These are phyloP conservation scores for Myripristis jacobus DNA, from an alignment of 2,797 vertebrate species.

Conservation along the genomic window DNA sequence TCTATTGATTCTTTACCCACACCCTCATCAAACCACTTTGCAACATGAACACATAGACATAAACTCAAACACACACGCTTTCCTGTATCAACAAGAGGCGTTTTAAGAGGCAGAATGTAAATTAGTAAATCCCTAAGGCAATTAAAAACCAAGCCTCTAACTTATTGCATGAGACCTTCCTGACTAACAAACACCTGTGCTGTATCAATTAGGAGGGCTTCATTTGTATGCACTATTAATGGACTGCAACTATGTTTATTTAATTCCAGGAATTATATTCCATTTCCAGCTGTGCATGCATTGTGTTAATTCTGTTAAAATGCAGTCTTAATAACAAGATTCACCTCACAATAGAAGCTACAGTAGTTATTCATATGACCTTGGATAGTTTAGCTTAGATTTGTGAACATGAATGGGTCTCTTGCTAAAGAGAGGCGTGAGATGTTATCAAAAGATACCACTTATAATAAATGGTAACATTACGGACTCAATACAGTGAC, in stretches of 20 bases:
- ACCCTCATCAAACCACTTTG: slow-evolving; percentile 59
- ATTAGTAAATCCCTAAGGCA: slow-evolving; percentile 79
- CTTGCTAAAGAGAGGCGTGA: background rate
- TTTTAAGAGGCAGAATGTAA: slow-evolving; percentile 66
- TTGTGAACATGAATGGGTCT: background rate
- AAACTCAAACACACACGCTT: slow-evolving; percentile 37
- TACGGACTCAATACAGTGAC: too few species aligned
- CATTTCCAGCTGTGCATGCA: slow-evolving; percentile 55
- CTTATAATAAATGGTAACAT: too few species aligned
- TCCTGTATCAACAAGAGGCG: slow-evolving; percentile 55
- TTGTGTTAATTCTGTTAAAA: slow-evolving; percentile 13
- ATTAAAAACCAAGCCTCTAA: slow-evolving; percentile 80
- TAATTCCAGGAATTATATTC: slow-evolving; percentile 74
- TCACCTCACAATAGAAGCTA: slow-evolving; percentile 23
- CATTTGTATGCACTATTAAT: slow-evolving; percentile 78
- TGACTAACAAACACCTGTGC: slow-evolving; percentile 82
- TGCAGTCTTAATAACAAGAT: slow-evolving; percentile 9
- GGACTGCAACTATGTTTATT: slow-evolving; percentile 63
- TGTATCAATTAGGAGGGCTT: slow-evolving; percentile 80
- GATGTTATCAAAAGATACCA: slow-evolving; percentile 1
- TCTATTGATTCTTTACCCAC: slow-evolving; percentile 66
- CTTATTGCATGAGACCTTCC: slow-evolving; percentile 71
- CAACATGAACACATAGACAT: slow-evolving; percentile 54
- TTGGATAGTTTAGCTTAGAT: slow-evolving; percentile 14
- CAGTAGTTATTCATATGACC: slow-evolving; percentile 35